These are phyloP conservation scores for Saccostrea echinata DNA, from an alignment of 1,140 invertebrate genomes.

Conservation along the genomic window DNA sequence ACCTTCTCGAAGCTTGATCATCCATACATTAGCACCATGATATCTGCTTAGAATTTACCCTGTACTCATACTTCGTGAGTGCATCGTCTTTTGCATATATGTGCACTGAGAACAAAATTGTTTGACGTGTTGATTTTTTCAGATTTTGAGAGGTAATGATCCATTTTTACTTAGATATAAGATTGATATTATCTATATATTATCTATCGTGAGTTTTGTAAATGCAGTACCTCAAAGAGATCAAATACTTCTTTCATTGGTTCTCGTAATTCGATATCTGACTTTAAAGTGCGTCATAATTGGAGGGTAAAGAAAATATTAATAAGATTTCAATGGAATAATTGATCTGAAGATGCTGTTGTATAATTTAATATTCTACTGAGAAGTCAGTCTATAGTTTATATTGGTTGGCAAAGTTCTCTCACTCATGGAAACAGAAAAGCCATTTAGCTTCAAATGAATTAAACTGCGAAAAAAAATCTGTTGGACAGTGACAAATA, in stretches of 20 bases:
- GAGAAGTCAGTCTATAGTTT: neutral
- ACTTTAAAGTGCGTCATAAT: neutral
- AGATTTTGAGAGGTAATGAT: neutral
- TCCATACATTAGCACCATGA: neutral
- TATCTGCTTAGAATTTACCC: neutral
- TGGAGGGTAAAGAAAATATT: conserved; percentile 9
- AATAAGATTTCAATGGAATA: neutral
- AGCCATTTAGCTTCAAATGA: conserved; percentile 5
- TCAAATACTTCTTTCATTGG: neutral
- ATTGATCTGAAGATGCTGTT: neutral
- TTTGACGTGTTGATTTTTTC: neutral
- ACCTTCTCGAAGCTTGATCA: neutral
- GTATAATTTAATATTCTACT: conserved; percentile 13
- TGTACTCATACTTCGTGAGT: neutral
- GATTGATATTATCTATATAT: neutral
- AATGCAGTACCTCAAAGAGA: no score
- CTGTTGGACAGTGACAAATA: neutral
- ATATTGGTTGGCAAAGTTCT: neutral
- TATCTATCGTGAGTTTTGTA: no score
- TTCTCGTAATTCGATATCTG: neutral
- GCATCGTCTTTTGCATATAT: neutral
- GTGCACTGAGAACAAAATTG: neutral
- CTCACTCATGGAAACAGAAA: neutral
- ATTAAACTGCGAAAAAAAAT: conserved; percentile 9
- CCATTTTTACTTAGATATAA: neutral